Evolutionary conservation across 2,113 vertebrate species (phyloP), one percentile per base, ranked within the genome.

Genomic region (Stigmatopora argus): DNA sequence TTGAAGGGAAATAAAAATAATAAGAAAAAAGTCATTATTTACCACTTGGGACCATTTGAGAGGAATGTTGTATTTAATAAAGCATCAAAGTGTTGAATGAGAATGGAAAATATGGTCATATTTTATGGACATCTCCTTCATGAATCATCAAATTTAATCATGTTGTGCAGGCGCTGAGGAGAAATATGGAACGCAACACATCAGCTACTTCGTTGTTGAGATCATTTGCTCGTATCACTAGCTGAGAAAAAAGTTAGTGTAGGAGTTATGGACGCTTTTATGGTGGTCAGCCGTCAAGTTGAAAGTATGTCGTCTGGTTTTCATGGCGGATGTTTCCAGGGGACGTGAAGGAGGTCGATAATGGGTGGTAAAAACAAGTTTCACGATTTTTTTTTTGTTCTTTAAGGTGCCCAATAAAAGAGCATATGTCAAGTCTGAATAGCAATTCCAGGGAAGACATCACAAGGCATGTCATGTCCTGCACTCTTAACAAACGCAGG

Each of bases 401-500:
- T 80, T 83, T 64, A 70, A 77, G 41, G 48, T 69, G 53, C 65
- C 69, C 72, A 58, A 83, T 79, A 74, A 82, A 85, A 53, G 61
- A 78, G 19, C 83, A 75, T 73, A 81, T 78, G 76, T 48, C 66
- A 47, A 66, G 64, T 62, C 31, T 69, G 59, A 52, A 19, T 44
- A 61, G 68, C 57, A 69, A 80, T 71, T 55, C 38, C 66, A 19
- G 11, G 61, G 48, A 31, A 17, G 19, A 72, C 69, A 69, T 61
- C 41, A 44, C 53, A 14, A 31, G 13, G 23, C 23, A 31, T 9
- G 53, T 31, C 53, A 17, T 31, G 53, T 56, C 23, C 23, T 31
- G 23, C 26, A 13, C 23, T 56, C 53, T 23, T 10, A 41, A 41
- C 38, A 41, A 41, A 41, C 1, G 38, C 38, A 41, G 38, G 38